A percentile compares a stretch with the other conserved stretches of the same genome.
Evolutionary conservation across 2,113 vertebrate species (phyloP).

Genomic region (Cnemophilus loriae): DNA sequence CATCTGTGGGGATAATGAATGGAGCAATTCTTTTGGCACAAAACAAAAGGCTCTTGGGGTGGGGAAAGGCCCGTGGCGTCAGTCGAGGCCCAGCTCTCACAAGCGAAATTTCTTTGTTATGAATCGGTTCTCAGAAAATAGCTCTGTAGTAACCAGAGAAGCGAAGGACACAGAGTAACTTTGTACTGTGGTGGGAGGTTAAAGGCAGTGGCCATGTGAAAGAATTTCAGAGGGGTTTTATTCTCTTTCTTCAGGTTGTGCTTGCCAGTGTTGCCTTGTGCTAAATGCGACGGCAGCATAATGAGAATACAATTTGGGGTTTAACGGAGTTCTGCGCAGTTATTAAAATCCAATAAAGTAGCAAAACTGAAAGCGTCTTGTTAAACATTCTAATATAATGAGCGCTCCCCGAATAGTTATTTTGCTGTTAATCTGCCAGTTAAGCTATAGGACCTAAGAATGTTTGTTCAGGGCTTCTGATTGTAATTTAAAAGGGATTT

Average conservation of each 20-base stretch:
- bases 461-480: constrained; percentile 45
- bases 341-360: constrained; percentile 56
- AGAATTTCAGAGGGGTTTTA: constrained; percentile 74
- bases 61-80: constrained; percentile 82
- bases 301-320: constrained; percentile 44
- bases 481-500: constrained; percentile 62
- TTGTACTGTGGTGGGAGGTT: constrained; percentile 78
- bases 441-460: constrained; percentile 39
- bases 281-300: constrained; percentile 25
- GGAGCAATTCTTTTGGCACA: constrained; percentile 86
- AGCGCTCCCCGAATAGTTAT: constrained; percentile 24
- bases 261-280: constrained; percentile 61
- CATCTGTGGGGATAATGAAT: constrained; percentile 90
- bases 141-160: constrained; percentile 81
- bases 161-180: constrained; percentile 83
- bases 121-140: constrained; percentile 82
- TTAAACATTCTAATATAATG: constrained; percentile 54
- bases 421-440: constrained; percentile 55
- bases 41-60: constrained; percentile 87
- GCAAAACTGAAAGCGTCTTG: constrained; percentile 31
- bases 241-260: constrained; percentile 64
- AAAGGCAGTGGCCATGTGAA: constrained; percentile 77
- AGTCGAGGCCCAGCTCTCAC: constrained; percentile 77
- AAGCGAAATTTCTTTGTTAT: constrained; percentile 84
- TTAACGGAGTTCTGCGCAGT: constrained; percentile 9